These are phyloP conservation scores for Ariopsis seemanni DNA, from an alignment of 2,113 vertebrate genomes.

Conservation along the genomic window DNA sequence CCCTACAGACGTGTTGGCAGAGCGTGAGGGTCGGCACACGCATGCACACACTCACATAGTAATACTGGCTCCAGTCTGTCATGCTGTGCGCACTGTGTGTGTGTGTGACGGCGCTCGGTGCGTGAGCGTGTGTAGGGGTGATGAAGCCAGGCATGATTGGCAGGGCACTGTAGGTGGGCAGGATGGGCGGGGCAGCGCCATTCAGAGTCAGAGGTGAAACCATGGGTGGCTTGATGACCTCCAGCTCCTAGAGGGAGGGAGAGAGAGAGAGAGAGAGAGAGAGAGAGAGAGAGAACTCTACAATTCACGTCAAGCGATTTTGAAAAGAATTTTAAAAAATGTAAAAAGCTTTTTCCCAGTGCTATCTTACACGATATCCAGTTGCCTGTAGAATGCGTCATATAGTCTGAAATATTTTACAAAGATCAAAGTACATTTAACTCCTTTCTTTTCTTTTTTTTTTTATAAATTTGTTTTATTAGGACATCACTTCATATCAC, in stretches of 20 bases:
- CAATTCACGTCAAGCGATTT: neutral
- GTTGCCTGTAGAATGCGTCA: neutral
- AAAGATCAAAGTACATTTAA: neutral
- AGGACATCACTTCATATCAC: too few species aligned
- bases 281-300: neutral
- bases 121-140: slow-evolving; percentile 64
- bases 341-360: neutral
- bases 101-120: slow-evolving; percentile 55
- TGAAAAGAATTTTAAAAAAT: neutral
- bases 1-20: neutral
- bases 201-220: slow-evolving; percentile 71
- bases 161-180: slow-evolving; percentile 74
- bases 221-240: slow-evolving; percentile 57
- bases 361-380: neutral
- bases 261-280: slow-evolving; percentile 17
- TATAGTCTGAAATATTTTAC: neutral
- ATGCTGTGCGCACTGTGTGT: slow-evolving; percentile 58
- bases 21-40: neutral
- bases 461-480: too few species aligned
- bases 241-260: slow-evolving; percentile 46
- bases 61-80: slow-evolving; percentile 77
- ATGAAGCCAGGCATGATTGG: slow-evolving; percentile 76
- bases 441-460: neutral
- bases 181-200: slow-evolving; percentile 65
- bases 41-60: slow-evolving; percentile 71